Evolutionary conservation across 2,888 invertebrate genomes (phyloP), one percentile per base, ranked within the genome.

Genomic region (Drosophila nigritarsus): DNA sequence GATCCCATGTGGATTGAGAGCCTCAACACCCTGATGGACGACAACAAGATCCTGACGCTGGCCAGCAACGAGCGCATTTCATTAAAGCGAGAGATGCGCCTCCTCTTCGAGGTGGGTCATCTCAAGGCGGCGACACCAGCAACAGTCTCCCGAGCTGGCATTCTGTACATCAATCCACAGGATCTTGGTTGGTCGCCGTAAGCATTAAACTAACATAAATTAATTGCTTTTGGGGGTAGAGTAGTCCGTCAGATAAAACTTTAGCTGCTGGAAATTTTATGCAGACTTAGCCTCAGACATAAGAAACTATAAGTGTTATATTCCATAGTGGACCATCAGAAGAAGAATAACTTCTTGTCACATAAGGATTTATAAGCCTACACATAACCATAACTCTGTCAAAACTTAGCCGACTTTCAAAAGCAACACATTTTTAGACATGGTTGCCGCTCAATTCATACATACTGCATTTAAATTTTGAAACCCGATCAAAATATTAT

Each of bases 51-150:
- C 15, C 92, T 99, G 74, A 99, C 99, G 0, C 93, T 99, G 85
- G 99, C 99, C 18, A 98, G 98, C 93, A 98, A 99, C 90, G 99
- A 99, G 93, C 95, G 99, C 65, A 99, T 99, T 63, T 97, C 98
- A 0, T 93, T 99, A 61, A 98, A 97, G 0, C 96, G 96, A 63
- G 94, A 95, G 27, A 99, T 99, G 98, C 94, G 99, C 42, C 94
- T 99, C 24, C 93, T 99, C 20, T 99, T 99, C 92, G 99, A 99
- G 93, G 98, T 99, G 90, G 96, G 98, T 2, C 97, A 96, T 85
- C 94, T 99, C 80, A 95, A 97, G 88, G 98, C 98, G 0, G 99
- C 99, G 0, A 99, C 99, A 0, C 99, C 99, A 2, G 99, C 99
- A 0, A 99, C 99, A 0, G 99, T 99, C 5, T 99, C 98, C 0